Base-by-base conservation (phyloP, 2,888 invertebrate genomes). In the Apamea epomidion region DNA sequence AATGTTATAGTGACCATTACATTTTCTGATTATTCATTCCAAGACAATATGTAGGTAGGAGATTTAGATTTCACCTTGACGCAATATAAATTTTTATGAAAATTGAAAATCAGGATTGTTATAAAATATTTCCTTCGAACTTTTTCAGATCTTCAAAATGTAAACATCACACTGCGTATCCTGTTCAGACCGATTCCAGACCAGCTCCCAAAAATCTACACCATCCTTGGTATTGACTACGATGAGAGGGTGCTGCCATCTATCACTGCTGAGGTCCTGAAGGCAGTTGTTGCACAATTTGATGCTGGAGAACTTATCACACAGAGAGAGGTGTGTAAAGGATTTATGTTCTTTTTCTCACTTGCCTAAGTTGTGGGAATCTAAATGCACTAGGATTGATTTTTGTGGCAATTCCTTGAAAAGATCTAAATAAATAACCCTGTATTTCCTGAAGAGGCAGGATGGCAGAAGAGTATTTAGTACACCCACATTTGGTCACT, bases 281-380 rank as follows among this genome's bases (percentile, higher is more conserved):
- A 99, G 96, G 99, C 99, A 77, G 99, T 99, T 74, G 99, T 99
- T 58, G 99, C 99, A 62, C 99, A 99, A 95, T 99, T 99, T 97
- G 99, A 99, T 97, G 99, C 99, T 81, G 99, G 99, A 87, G 99
- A 99, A 97, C 97, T 99, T 91, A 99, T 99, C 93, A 99, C 99
- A 81, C 99, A 99, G 97, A 98, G 99, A 98, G 99, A 99, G 94
- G 98, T 99, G 92, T n/a, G 58, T 48, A 64, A 48, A 81, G 3
- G 8, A 48, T 29, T 37, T 29, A 97, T 65, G 18, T 54, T 37
- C 14, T 69, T 7, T 65, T 45, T 32, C 14, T 32, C 29, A n/a
- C 18, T 25, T 54, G n/a, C 0, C n/a, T 37, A n/a, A 4, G 12
- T 12, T 2, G 45, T 74, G 5, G 32, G 25, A 7, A 37, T 18